Evolutionary conservation across 1,140 invertebrate species (phyloP).

Genomic region (Drusus annulatus): DNA sequence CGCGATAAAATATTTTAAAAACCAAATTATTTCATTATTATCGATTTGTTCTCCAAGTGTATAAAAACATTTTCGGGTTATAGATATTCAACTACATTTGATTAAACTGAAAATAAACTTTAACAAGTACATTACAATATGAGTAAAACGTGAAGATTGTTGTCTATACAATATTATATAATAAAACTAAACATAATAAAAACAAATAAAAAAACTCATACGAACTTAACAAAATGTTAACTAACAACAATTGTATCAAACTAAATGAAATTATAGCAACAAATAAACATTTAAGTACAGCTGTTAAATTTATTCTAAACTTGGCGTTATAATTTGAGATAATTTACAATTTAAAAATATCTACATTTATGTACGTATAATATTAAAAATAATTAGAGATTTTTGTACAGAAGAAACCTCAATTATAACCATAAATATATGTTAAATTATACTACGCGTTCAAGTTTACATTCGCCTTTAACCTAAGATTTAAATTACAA

Average conservation of each 20-base stretch:
- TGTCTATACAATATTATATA: not conserved
- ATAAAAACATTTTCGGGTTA: not conserved
- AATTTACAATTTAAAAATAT: slow-evolving; percentile 12
- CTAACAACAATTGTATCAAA: no score
- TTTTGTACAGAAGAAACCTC: no score
- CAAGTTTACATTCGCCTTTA: no score
- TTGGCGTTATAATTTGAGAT: slow-evolving; percentile 5
- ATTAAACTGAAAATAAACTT: not conserved
- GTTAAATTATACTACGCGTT: no score
- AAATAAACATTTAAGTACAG: slow-evolving; percentile 4
- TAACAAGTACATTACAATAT: not conserved
- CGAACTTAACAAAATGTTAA: slow-evolving; percentile 11
- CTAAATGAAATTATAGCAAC: slow-evolving; percentile 1
- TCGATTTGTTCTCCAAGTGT: slow-evolving; percentile 1
- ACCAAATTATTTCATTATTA: slow-evolving; percentile 13
- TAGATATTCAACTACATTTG: slow-evolving; percentile 18
- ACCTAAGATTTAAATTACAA: no score
- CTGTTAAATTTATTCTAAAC: not conserved
- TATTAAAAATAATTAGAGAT: no score
- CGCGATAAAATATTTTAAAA: slow-evolving; percentile 26
- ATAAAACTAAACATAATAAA: slow-evolving; percentile 9
- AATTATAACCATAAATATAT: no score
- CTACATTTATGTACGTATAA: not conserved
- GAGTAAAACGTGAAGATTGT: not conserved
- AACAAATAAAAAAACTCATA: slow-evolving; percentile 12